A percentile compares a stretch with the other conserved stretches of the same genome.
Conservation (phyloP, 2,888 invertebrate genomes). For the Diachrysia chrysitis region DNA sequence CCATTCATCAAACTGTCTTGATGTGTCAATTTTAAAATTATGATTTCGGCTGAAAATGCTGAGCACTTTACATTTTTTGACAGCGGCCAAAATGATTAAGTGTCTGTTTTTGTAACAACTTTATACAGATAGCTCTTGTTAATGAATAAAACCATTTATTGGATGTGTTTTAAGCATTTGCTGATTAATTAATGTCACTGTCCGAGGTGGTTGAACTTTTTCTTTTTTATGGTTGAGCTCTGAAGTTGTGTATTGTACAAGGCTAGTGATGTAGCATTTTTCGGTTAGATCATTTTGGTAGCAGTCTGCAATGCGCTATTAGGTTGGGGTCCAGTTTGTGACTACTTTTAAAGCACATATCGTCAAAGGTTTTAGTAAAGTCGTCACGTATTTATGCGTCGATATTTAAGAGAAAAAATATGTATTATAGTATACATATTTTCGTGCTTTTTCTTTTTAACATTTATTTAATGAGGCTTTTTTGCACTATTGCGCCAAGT, state of each 20-base stretch:
- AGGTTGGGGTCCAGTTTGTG: no score
- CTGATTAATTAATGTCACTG: slow-evolving; percentile 1
- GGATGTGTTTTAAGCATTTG: background rate
- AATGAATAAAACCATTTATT: slow-evolving; percentile 3
- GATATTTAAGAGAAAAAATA: no score
- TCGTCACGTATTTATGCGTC: no score
- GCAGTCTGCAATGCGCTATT: no score
- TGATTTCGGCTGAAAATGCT: background rate
- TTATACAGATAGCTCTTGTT: background rate
- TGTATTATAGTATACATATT: no score
- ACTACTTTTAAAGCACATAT: background rate
- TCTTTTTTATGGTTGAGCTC: no score
- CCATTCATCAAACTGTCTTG: slow-evolving; percentile 6
- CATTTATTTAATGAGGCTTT: no score
- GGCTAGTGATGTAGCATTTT: background rate
- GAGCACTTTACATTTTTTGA: slow-evolving; percentile 7
- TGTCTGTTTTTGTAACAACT: background rate
- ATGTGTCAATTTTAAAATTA: slow-evolving; percentile 8
- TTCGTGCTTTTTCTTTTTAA: no score
- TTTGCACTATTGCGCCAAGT: no score
- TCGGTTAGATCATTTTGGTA: no score
- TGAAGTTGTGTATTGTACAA: background rate
- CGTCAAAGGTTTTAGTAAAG: no score
- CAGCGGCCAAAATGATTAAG: slow-evolving; percentile 6
- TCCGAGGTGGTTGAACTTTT: background rate